Evolutionary conservation across 2,797 vertebrate species (phyloP), one percentile per base, ranked within the genome.

Genomic region (Iguana delicatissima): DNA sequence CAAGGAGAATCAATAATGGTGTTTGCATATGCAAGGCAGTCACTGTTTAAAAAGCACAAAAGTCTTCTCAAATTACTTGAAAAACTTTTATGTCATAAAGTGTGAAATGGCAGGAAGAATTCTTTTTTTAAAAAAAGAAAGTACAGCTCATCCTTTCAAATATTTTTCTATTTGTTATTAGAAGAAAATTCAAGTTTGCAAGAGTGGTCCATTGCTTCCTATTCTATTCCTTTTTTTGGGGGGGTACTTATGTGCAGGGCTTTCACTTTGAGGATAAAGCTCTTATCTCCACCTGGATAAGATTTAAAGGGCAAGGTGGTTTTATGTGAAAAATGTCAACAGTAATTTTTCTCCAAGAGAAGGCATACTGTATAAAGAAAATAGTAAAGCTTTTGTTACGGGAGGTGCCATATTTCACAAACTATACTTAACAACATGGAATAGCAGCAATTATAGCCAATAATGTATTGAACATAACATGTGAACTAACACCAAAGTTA

Each of bases 381-480:
- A 93, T 73, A 87, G 57, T 74, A 91, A 84, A 67, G 82, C 52
- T 91, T 73, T 92, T 76, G 35, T 94, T 87, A 81, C 16, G 18
- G 46, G 91, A 79, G 89, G 79, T 90, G 76, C 38, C 46, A 84
- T 73, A 62, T 93, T 93, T 89, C 59, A 81, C 91, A 92, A 94
- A 88, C 85, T 92, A 72, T 76, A 38, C 91, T 86, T 95, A 81
- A 90, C 88, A 91, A 42, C 59, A 46, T 42, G 50, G 77, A 92
- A 91, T 81, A 90, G 82, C 64, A 89, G 77, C 80, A 96, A 87
- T 95, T 94, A 90, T n/a, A 89, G 92, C 89, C 92, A 92, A 81
- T 94, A 90, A 90, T 42, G 24, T 92, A 90, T 88, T 89, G 91
- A 93, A 89, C n/a, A 6, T 90, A 93, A 89, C 20, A 90, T 86